phyloP scores from a whole-genome alignment of 64 coral and sea anemone species.

The Stichodactyla mertensii region DNA sequence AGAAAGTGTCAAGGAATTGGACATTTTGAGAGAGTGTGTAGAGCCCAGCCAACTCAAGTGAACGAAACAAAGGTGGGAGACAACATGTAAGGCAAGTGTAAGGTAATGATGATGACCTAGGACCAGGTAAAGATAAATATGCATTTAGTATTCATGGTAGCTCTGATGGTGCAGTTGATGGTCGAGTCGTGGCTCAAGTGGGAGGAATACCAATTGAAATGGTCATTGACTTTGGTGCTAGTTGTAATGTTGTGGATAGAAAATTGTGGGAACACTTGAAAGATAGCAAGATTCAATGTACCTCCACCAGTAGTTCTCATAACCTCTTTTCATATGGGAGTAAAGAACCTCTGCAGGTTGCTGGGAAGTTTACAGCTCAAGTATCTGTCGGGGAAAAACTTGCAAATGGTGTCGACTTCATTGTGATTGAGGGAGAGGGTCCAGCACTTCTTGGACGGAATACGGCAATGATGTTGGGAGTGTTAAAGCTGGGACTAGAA shows the following conservation, averaged over 20 bases:
- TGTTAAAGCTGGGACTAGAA: background rate
- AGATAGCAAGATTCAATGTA: background rate
- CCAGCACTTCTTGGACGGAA: background rate
- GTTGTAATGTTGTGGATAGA: background rate
- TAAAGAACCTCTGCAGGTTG: constrained; percentile 26
- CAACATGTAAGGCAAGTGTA: background rate
- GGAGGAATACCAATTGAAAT: constrained; percentile 37
- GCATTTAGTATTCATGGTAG: no score
- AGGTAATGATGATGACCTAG: background rate
- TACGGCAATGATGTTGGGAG: background rate
- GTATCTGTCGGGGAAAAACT: background rate
- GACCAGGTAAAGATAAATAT: background rate
- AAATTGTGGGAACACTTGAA: background rate
- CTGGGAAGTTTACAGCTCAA: background rate
- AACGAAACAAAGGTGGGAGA: no score
- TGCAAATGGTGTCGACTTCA: background rate
- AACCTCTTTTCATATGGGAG: constrained; percentile 45
- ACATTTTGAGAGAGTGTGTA: background rate
- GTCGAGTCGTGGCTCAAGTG: no score
- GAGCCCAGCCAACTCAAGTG: no score
- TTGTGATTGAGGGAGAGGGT: background rate
- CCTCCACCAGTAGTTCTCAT: constrained; percentile 16
- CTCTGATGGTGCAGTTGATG: no score
- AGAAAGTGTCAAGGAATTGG: background rate
- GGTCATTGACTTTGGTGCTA: background rate